These are phyloP conservation scores for Mamestra configurata DNA, from an alignment of 1,140 invertebrate species.

Conservation along the genomic window DNA sequence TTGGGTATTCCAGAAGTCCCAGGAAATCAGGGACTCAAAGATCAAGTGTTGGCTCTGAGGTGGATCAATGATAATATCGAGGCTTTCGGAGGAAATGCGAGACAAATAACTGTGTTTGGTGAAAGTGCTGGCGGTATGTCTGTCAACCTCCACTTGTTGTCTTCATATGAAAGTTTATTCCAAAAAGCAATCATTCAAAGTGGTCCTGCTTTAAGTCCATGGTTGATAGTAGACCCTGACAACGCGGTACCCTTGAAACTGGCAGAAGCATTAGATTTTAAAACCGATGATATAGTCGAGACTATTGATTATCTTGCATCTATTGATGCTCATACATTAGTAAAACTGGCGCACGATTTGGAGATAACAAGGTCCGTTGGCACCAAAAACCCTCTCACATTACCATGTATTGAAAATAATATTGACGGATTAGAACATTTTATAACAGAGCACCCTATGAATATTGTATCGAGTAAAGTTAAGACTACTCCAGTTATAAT, in stretches of 20 bases:
- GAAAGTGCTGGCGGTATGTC: constrained; percentile 44
- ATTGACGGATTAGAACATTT: constrained; percentile 57
- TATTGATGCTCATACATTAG: constrained; percentile 43
- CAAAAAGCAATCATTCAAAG: constrained; percentile 45
- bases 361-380: constrained; percentile 8
- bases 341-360: constrained; percentile 46
- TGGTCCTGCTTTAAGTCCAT: constrained; percentile 10
- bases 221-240: constrained; percentile 42
- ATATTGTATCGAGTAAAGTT: constrained; percentile 48
- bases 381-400: constrained; percentile 7
- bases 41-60: too few species aligned
- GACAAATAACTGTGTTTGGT: constrained; percentile 42
- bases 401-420: constrained; percentile 58
- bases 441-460: constrained; percentile 55
- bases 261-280: constrained; percentile 54
- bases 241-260: constrained; percentile 49
- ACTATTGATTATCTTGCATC: constrained; percentile 57
- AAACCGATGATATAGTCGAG: constrained; percentile 52
- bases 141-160: constrained; percentile 38
- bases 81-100: constrained; percentile 40
- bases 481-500: constrained; percentile 53
- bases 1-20: constrained; percentile 11
- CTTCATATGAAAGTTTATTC: constrained; percentile 31
- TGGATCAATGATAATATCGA: constrained; percentile 50
- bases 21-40: too few species aligned